A percentile compares a stretch with the other conserved stretches of the same genome.
These are phyloP conservation scores for Zoanthus sansibaricus DNA, from an alignment of 92 coral and sea anemone species.

Conservation along the genomic window DNA sequence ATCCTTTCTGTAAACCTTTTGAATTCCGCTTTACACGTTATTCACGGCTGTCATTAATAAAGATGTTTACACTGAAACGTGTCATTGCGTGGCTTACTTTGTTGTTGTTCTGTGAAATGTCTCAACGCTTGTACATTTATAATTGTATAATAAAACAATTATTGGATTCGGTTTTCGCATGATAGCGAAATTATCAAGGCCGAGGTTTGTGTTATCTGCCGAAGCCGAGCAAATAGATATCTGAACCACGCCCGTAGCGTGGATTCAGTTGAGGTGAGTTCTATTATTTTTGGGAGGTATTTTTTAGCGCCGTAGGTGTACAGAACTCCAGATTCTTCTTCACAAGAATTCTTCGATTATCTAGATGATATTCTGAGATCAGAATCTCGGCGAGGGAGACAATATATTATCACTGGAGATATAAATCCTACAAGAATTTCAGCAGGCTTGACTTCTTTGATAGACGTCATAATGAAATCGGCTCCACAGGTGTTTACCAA, in stretches of 20 bases:
- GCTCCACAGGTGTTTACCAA: slow-evolving; percentile 28
- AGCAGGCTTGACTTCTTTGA: background rate
- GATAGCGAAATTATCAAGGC: too few relatives aligned
- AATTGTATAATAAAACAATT: background rate
- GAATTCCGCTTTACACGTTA: too few relatives aligned
- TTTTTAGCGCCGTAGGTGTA: background rate
- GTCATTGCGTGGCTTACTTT: slow-evolving; percentile 1
- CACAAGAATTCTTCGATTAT: slow-evolving; percentile 16
- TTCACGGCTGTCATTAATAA: too few relatives aligned
- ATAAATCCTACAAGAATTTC: slow-evolving; percentile 24
- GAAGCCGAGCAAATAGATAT: too few relatives aligned
- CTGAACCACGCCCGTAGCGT: too few relatives aligned
- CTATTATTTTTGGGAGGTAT: too few relatives aligned
- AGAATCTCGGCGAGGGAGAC: too few relatives aligned
- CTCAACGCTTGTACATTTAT: slow-evolving; percentile 1
- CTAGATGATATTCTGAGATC: slow-evolving; percentile 17
- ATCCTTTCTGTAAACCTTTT: too few relatives aligned
- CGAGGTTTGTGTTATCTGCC: too few relatives aligned
- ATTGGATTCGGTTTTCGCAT: too few relatives aligned
- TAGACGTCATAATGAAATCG: slow-evolving; percentile 27
- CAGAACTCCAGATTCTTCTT: slow-evolving; percentile 17
- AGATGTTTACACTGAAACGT: slow-evolving; percentile 4
- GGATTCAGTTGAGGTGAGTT: too few relatives aligned
- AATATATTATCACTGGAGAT: slow-evolving; percentile 26
- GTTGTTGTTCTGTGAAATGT: slow-evolving; percentile 3